These are phyloP conservation scores for Mactromeris polynyma DNA, from an alignment of 2,888 invertebrate genomes.

Conservation along the genomic window DNA sequence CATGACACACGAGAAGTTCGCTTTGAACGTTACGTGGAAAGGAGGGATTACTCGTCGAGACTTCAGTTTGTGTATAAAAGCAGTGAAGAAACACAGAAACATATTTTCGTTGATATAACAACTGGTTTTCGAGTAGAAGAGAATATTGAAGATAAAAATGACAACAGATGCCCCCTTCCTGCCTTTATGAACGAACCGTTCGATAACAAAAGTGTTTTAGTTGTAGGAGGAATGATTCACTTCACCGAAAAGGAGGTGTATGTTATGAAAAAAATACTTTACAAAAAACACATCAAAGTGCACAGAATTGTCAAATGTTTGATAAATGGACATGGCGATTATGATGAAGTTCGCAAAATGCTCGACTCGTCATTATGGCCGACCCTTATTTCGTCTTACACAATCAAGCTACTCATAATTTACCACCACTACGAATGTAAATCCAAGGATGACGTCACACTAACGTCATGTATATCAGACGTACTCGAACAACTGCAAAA, in stretches of 20 bases:
- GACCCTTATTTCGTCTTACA: not conserved
- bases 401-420: not conserved
- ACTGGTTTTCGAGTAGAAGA: not conserved
- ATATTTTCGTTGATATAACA: not conserved
- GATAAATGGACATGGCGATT: not conserved
- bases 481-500: not conserved
- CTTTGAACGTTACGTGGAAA: not conserved
- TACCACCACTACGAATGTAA: conserved; percentile 1
- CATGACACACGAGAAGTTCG: not conserved
- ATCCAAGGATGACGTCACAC: not conserved
- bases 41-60: not conserved
- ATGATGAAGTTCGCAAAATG: not conserved
- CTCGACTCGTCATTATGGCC: not conserved
- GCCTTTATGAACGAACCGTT: not conserved
- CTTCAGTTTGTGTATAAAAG: not conserved
- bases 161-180: not conserved
- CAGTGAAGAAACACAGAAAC: not conserved
- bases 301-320: conserved; percentile 13
- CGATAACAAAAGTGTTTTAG: not conserved
- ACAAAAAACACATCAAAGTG: not conserved
- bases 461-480: not conserved
- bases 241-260: conserved; percentile 7
- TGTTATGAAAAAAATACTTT: conserved; percentile 2
- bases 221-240: not conserved
- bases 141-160: not conserved